Evolutionary conservation across 2,113 vertebrate genomes (phyloP), one percentile per base, ranked within the genome.

Genomic region (Neofelis nebulosa): DNA sequence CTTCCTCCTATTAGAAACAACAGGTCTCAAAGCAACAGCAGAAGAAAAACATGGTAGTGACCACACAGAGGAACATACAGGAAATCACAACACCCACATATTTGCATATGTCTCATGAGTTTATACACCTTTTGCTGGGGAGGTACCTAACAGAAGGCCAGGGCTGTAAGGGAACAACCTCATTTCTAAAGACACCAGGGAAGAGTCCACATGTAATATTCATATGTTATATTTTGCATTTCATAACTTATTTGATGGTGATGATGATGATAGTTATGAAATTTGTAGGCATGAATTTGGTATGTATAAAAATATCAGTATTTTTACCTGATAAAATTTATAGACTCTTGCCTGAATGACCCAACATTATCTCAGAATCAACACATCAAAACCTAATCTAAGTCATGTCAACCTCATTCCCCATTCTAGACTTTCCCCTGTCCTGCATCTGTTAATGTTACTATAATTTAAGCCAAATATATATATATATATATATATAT

Each of bases 1-100:
- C 27, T 93, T 91, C 50, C 50, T 74, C 27, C 18, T 12, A 31
- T 91, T 73, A 61, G 80, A 96, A 73, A 95, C 69, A 97, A 55
- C 27, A 94, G 84, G 79, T 91, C 94, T 84, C 57, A 79, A 84
- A 82, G 78, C 38, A 93, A 25, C 2, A 66, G 76, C 48, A 50
- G 50, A 89, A 89, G 86, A 66, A 87, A 92, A 82, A 2, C 2
- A 0, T 14, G 19, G 3, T 23, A 41, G 33, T 12, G 29, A 79
- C 4, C 27, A 29, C 57, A 84, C 13, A 71, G 57, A 74, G 18
- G 48, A 78, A 31, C 5, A 36, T 0, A 23, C 8, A 74, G 18
- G 15, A 10, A 4, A 83, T 19, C 2, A 52, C 11, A 90, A 4
- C 1, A 25, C 6, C 38, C 31, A 11, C 0, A 3, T 15, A 65